Evolutionary conservation across 2,888 invertebrate species (phyloP), one percentile per base, ranked within the genome.

Genomic region (Polydrusus cervinus): DNA sequence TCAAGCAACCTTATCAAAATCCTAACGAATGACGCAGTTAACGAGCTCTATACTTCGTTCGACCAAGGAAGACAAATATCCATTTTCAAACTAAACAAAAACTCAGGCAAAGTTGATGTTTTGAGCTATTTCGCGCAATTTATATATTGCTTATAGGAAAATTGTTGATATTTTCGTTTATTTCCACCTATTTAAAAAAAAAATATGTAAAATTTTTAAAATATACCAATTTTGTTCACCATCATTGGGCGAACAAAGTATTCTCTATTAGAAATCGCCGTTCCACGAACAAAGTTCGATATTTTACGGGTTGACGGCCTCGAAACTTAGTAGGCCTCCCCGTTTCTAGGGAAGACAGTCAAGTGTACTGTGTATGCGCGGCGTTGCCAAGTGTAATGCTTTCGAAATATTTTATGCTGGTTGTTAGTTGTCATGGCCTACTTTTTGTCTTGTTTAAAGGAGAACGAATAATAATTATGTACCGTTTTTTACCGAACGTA

Each of bases 271-370:
- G 69, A 74, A 74, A 74, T 71, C 71, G 66, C 51, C 67, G 75
- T 75, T 75, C 71, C 71, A 71, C 71, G 67, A 75, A 71, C 62
- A 64, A 53, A 71, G 71, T 67, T 75, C 67, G 67, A 71, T 75
- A 75, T 71, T 71, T 75, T 75, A 64, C 75, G 67, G 72, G 72
- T 76, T 62, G 66, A 76, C 76, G 76, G 76, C 76, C 76, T 76
- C 64, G 70, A 61, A 71, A 70, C 70, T 69, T 76, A 76, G 76
- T 73, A 76, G 76, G 76, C 73, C 76, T 73, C 65, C 62, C 64
- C 73, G 73, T 76, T 76, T 76, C 76, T 73, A 76, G 70, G 73
- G 76, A 76, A 76, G 73, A 76, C 76, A 70, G 64, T 76, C 76
- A 76, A 76, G 76, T 76, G 76, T 74, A 47, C 65, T 20, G 57